Evolutionary conservation across 2,113 vertebrate genomes (phyloP).

Genomic region (Marcusenius ussheri): DNA sequence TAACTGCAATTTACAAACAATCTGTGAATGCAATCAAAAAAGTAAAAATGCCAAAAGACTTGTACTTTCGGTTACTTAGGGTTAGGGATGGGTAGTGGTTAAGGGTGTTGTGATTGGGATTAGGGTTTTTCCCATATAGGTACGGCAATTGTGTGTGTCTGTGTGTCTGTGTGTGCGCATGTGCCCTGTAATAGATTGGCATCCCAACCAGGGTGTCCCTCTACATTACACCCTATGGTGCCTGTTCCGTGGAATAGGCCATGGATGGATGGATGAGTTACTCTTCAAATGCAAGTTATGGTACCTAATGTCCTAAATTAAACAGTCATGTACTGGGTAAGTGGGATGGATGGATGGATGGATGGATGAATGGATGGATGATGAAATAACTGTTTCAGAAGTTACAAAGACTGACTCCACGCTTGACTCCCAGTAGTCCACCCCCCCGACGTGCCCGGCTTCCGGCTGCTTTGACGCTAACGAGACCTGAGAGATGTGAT

Average conservation of each 20-base stretch:
- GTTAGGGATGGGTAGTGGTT: too few species aligned
- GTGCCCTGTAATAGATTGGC: neutral
- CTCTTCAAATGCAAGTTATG: neutral
- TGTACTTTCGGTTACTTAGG: too few species aligned
- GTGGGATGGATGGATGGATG: neutral
- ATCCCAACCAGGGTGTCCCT: neutral
- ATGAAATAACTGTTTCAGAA: neutral
- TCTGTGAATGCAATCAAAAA: too few species aligned
- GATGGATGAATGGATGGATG: neutral
- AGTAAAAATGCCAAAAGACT: too few species aligned
- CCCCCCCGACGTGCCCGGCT: neutral
- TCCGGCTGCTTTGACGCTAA: conserved; percentile 1
- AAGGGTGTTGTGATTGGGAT: too few species aligned
- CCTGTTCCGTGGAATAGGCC: neutral
- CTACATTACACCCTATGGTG: neutral
- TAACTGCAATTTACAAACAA: too few species aligned
- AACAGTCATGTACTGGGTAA: neutral
- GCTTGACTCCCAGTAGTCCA: neutral
- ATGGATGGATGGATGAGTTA: neutral
- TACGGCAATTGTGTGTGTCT: too few species aligned
- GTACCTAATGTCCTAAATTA: neutral
- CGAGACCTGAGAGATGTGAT: conserved; percentile 12
- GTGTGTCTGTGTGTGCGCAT: too few species aligned
- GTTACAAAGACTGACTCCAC: neutral
- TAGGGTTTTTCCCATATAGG: too few species aligned